Evolutionary conservation across 2,113 vertebrate species (phyloP), one percentile per base, ranked within the genome.

Genomic region (Triplophysa tibetana): DNA sequence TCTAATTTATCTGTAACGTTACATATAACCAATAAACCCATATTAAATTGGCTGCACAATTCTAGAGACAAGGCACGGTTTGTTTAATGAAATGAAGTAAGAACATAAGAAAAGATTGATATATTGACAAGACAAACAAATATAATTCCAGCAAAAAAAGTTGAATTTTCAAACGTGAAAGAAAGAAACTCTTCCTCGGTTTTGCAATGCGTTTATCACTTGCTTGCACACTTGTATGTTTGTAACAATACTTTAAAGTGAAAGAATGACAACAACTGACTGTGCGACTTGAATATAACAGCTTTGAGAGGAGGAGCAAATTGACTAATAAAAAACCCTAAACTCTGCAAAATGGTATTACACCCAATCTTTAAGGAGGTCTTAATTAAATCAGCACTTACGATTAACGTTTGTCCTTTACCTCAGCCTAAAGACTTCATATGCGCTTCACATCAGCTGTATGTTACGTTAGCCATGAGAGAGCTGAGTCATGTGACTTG

Each of bases 401-500:
- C 83, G 38, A n/a, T 24, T 75, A 41, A 1, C 26, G 43, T 75
- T 45, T 8, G 7, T 26, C 41, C 9, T 6, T 45, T 61, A 33
- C 29, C 29, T 29, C 50, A 13, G 3, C 2, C 16, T 3, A 29
- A 21, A 62, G 54, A 24, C 5, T 50, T 52, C 16, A 19, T 52
- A 8, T 63, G 29, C 23, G 45, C 45, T 38, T 50, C 23, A 23
- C 29, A 33, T 41, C 23, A 65, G 60, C 69, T 12, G 43, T 63
- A 0, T 33, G 43, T 45, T 4, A 29, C 29, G 29, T 29, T 29
- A 21, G 79, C 80, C 70, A 64, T 66, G 84, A 54, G 73, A 26
- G 45, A 83, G 75, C 11, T 0, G 1, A 58, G 86, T 93, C 93
- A 94, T 81, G 90, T 94, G 93, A 93, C 87, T 26, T 7, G 50